A percentile compares a stretch with the other conserved stretches of the same genome.
phyloP scores from a whole-genome alignment of 2,113 vertebrate genomes.

The Apodemus speciosus region DNA sequence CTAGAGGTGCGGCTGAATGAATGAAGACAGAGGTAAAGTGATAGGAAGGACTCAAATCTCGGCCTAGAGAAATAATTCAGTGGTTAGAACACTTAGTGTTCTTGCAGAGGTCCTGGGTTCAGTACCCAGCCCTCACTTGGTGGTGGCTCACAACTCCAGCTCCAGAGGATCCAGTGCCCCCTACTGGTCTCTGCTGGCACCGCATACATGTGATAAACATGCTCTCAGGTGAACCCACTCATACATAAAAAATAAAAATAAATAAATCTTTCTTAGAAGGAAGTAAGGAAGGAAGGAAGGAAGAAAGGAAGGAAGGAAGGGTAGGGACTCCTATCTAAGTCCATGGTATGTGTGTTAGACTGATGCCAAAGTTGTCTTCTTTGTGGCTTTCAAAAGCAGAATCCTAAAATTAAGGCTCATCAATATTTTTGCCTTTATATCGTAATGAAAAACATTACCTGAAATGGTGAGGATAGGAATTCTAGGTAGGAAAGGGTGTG shows the following conservation, averaged over 20 bases:
- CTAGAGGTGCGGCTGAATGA: not conserved
- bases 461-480: too few relatives aligned
- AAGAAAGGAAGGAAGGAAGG: not conserved
- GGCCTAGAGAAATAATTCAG: not conserved
- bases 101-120: not conserved
- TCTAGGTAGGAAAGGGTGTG: constrained; percentile 8
- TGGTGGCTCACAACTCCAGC: not conserved
- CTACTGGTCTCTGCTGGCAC: not conserved
- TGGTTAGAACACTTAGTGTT: not conserved
- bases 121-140: not conserved
- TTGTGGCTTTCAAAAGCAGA: not conserved
- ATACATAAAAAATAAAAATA: not conserved
- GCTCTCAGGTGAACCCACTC: not conserved
- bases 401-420: not conserved
- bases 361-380: not conserved
- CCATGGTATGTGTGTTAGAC: not conserved
- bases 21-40: not conserved
- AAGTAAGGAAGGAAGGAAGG: not conserved
- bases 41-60: not conserved
- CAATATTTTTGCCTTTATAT: not conserved
- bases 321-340: not conserved
- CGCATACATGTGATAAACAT: not conserved
- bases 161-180: not conserved
- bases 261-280: not conserved
- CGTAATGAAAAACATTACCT: not conserved